These are phyloP conservation scores for Papilio dardanus DNA, from an alignment of 1,140 invertebrate genomes.

Conservation along the genomic window DNA sequence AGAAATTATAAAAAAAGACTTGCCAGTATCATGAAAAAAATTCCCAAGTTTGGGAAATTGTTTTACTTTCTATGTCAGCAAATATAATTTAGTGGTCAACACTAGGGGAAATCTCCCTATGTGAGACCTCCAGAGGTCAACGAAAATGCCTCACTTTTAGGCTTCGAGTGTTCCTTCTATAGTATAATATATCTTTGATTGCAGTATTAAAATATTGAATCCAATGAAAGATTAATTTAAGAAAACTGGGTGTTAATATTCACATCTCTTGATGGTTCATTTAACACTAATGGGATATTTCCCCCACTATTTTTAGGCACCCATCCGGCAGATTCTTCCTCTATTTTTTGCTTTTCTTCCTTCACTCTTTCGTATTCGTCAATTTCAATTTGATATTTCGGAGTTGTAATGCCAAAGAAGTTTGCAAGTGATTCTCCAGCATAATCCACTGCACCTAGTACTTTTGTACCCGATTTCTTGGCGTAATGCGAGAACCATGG, in stretches of 20 bases:
- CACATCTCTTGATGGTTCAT: slow-evolving; percentile 60
- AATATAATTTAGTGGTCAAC: too few relatives aligned
- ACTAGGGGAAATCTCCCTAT: too few relatives aligned
- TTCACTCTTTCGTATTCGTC: slow-evolving; percentile 89
- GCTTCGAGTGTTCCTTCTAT: too few relatives aligned
- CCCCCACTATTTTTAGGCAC: slow-evolving; percentile 69
- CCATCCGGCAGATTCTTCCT: slow-evolving; percentile 82
- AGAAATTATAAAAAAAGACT: too few relatives aligned
- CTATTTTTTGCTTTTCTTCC: slow-evolving; percentile 79
- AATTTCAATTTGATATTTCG: slow-evolving; percentile 95
- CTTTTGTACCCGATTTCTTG: slow-evolving; percentile 84
- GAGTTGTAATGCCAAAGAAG: slow-evolving; percentile 95
- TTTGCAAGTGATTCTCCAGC: slow-evolving; percentile 92
- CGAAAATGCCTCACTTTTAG: too few relatives aligned
- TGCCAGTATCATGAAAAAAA: too few relatives aligned
- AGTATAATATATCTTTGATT: too few relatives aligned
- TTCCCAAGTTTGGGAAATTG: too few relatives aligned
- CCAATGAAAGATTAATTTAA: background rate
- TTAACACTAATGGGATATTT: slow-evolving; percentile 71
- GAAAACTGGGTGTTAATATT: slow-evolving; percentile 25
- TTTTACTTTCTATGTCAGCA: too few relatives aligned
- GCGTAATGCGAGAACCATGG: slow-evolving; percentile 89
- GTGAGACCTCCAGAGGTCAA: too few relatives aligned
- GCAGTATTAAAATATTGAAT: too few relatives aligned
- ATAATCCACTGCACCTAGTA: slow-evolving; percentile 90